A percentile compares a stretch with the other conserved stretches of the same genome.
phyloP scores from a whole-genome alignment of 2,888 invertebrate species.

The Zygogramma bicolorata region DNA sequence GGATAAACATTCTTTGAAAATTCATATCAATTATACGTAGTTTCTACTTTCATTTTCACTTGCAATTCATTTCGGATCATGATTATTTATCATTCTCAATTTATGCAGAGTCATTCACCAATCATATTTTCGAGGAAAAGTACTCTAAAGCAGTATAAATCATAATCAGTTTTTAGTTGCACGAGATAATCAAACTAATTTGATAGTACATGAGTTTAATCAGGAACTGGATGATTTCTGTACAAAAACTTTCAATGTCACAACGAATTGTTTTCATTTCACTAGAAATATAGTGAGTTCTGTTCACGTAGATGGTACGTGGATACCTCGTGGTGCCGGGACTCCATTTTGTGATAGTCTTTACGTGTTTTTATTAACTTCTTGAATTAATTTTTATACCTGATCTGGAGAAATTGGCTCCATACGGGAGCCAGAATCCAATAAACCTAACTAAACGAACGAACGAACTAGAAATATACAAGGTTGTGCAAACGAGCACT shows the following conservation, averaged over 20 bases:
- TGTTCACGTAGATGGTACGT: too few relatives aligned
- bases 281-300: background rate
- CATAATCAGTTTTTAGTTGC: background rate
- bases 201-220: background rate
- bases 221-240: background rate
- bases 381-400: too few relatives aligned
- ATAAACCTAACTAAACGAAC: too few relatives aligned
- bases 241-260: background rate
- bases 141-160: background rate
- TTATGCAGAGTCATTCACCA: background rate
- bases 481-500: too few relatives aligned
- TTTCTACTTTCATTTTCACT: background rate
- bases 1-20: background rate
- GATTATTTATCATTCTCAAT: background rate
- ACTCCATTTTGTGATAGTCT: too few relatives aligned
- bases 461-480: too few relatives aligned
- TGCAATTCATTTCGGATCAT: background rate
- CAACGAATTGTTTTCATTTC: background rate
- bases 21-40: background rate
- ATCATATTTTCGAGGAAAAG: background rate
- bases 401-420: too few relatives aligned
- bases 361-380: too few relatives aligned
- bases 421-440: too few relatives aligned
- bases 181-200: background rate
- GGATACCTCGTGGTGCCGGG: too few relatives aligned